Conservation (phyloP, 2,888 invertebrate species). For the Tenthredo notha region DNA sequence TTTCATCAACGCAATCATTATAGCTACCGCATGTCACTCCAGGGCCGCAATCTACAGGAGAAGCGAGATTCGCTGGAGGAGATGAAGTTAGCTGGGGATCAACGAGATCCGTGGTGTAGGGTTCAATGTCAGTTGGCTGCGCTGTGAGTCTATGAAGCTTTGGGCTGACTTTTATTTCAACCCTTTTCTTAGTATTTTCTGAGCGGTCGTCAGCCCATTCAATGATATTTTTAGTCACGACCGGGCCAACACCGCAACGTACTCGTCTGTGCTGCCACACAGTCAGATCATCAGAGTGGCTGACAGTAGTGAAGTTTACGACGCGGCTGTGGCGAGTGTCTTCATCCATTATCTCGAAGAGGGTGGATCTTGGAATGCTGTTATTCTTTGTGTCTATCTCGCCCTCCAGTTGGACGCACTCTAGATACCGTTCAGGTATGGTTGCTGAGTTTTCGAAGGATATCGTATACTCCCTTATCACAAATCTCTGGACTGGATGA, state of each 20-base stretch:
- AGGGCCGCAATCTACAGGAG: background rate
- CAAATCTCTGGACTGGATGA: slow-evolving; percentile 61
- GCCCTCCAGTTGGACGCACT: slow-evolving; percentile 60
- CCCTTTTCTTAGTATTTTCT: slow-evolving; percentile 60
- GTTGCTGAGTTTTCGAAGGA: slow-evolving; percentile 66
- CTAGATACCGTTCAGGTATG: slow-evolving; percentile 63
- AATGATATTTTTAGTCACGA: slow-evolving; percentile 61
- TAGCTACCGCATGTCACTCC: background rate
- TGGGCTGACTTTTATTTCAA: slow-evolving; percentile 65
- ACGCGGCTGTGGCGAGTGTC: slow-evolving; percentile 61
- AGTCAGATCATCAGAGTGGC: slow-evolving; percentile 54
- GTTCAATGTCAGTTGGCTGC: background rate
- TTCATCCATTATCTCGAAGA: slow-evolving; percentile 62
- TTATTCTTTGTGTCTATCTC: slow-evolving; percentile 58
- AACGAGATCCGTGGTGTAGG: background rate
- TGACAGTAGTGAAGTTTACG: slow-evolving; percentile 59
- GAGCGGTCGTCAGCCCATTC: slow-evolving; percentile 57
- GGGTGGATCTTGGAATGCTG: slow-evolving; percentile 55
- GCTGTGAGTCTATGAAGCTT: background rate
- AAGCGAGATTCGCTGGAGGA: background rate
- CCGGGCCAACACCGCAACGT: slow-evolving; percentile 63
- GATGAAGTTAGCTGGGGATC: background rate
- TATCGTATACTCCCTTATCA: slow-evolving; percentile 65
- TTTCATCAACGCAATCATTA: slow-evolving; percentile 3
- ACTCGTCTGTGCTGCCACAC: slow-evolving; percentile 60